A percentile compares a stretch with the other conserved stretches of the same genome.
phyloP scores from a whole-genome alignment of 2,797 vertebrate species.

The Hemibagrus guttatus region DNA sequence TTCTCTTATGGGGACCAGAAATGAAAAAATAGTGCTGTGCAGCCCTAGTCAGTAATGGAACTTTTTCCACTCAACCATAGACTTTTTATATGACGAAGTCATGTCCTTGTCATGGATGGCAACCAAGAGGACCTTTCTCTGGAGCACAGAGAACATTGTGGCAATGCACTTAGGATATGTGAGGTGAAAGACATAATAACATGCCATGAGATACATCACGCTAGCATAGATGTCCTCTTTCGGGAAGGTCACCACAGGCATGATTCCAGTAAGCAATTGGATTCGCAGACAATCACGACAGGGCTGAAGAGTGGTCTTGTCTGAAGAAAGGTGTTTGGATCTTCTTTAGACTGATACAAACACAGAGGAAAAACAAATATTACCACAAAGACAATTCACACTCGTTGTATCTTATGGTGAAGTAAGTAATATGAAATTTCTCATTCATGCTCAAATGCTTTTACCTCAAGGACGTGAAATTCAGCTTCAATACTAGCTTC shows the following conservation, averaged over 20 bases:
- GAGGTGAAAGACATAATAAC: background rate
- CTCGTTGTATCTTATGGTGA: background rate
- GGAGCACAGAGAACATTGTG: background rate
- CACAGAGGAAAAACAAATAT: background rate
- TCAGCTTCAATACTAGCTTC: too few relatives aligned
- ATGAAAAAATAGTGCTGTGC: background rate
- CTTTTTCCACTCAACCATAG: background rate
- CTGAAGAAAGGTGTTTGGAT: background rate
- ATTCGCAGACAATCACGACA: background rate
- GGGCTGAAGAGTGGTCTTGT: background rate
- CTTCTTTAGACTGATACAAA: background rate
- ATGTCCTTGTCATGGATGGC: background rate
- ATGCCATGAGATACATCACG: too few relatives aligned
- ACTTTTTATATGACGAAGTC: background rate
- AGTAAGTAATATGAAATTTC: background rate
- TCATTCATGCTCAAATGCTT: background rate
- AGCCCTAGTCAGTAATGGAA: background rate
- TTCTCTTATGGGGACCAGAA: background rate
- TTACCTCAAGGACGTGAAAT: background rate
- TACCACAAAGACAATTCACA: background rate
- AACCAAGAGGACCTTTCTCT: background rate
- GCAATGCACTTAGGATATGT: background rate
- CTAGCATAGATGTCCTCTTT: background rate
- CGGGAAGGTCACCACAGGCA: background rate
- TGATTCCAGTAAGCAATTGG: background rate